Conservation (phyloP, 2,113 vertebrate genomes). For the Chelonoidis abingdonii region DNA sequence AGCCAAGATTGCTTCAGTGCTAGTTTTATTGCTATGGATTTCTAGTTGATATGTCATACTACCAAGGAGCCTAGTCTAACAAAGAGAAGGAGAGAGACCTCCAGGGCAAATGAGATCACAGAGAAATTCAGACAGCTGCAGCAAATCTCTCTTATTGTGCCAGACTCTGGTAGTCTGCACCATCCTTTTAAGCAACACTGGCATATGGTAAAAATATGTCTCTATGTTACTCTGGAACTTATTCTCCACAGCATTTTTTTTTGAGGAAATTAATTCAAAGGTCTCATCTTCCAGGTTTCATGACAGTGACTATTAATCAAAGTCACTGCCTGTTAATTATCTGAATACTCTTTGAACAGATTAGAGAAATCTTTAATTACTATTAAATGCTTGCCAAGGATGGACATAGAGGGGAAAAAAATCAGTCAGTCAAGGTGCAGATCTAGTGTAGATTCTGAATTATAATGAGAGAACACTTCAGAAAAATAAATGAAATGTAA, state of each 20-base stretch:
- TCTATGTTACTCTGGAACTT: constrained; percentile 44
- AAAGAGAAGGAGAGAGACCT: constrained; percentile 51
- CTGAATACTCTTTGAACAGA: constrained; percentile 60
- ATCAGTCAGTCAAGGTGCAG: constrained; percentile 56
- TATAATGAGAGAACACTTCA: constrained; percentile 53
- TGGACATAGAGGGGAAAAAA: constrained; percentile 11
- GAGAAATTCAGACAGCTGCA: constrained; percentile 64
- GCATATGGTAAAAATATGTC: constrained; percentile 65
- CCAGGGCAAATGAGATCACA: constrained; percentile 54
- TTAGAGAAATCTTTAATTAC: constrained; percentile 75
- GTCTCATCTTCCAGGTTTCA: constrained; percentile 54
- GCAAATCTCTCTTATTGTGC: constrained; percentile 54
- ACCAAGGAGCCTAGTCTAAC: constrained; percentile 65
- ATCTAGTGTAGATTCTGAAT: constrained; percentile 53
- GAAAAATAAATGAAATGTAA: constrained; percentile 52
- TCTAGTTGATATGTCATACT: constrained; percentile 70
- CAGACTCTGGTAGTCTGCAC: constrained; percentile 29
- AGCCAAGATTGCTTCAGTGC: constrained; percentile 53
- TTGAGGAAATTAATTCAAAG: constrained; percentile 62
- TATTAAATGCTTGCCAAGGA: constrained; percentile 72
- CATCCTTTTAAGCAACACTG: constrained; percentile 50
- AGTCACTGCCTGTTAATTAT: constrained; percentile 73
- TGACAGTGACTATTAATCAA: constrained; percentile 76
- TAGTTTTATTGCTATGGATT: constrained; percentile 76
- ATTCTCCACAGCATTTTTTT: constrained; percentile 58